Evolutionary conservation across 2,113 vertebrate genomes (phyloP).

Genomic region (Eulemur macaco): DNA sequence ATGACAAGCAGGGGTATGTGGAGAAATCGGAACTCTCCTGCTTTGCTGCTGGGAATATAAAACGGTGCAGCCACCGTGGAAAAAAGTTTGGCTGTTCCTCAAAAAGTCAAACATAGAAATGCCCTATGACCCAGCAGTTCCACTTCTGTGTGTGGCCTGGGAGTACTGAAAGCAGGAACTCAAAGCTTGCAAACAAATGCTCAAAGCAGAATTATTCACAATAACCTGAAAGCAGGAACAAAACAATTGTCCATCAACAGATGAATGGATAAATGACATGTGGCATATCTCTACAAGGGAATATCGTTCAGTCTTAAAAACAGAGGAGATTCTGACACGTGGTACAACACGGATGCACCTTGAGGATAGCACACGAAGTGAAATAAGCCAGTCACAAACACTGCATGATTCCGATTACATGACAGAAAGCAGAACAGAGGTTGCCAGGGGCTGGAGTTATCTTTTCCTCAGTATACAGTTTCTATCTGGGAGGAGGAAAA

Average conservation of each 20-base stretch:
- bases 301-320: background rate
- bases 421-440: background rate
- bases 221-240: background rate
- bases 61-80: too few species aligned
- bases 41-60: rapidly evolving
- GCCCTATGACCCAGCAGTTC: too few species aligned
- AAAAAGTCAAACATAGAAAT: background rate
- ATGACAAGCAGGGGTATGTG: background rate
- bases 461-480: background rate
- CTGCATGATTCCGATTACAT: background rate
- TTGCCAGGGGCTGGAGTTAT: background rate
- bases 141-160: background rate
- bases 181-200: background rate
- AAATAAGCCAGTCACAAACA: background rate
- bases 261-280: background rate
- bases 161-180: background rate
- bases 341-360: background rate
- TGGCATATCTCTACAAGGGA: background rate
- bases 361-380: background rate
- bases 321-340: background rate
- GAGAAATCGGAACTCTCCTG: background rate
- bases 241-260: too few species aligned
- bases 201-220: too few species aligned
- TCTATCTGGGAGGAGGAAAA: background rate
- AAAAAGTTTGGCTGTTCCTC: too few species aligned